Evolutionary conservation across 2,113 vertebrate species (phyloP).

Genomic region (Elaphurus davidianus): DNA sequence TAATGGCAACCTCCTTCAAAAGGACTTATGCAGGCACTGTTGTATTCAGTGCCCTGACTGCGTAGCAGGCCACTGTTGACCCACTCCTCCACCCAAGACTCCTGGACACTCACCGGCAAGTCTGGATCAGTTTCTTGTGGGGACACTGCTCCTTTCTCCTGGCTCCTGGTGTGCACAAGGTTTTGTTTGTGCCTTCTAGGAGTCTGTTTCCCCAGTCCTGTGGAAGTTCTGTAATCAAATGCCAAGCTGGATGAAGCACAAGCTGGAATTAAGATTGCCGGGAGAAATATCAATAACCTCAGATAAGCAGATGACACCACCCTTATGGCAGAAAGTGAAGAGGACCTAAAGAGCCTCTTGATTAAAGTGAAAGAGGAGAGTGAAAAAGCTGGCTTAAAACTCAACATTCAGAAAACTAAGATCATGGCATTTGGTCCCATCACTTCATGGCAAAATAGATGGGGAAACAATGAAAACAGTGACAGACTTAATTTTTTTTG

Average conservation of each 20-base stretch:
- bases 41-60: neutral
- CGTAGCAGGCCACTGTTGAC: neutral
- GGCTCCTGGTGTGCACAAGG: neutral
- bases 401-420: neutral
- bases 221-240: neutral
- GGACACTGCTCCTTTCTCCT: neutral
- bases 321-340: neutral
- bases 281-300: neutral
- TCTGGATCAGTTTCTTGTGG: neutral
- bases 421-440: neutral
- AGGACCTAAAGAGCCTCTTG: neutral
- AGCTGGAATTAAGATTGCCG: neutral
- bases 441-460: neutral
- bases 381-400: neutral
- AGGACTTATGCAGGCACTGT: neutral
- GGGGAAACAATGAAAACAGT: neutral
- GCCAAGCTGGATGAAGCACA: neutral
- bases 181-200: neutral
- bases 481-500: neutral
- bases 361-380: neutral
- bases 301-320: neutral
- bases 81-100: neutral
- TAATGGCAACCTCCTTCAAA: neutral
- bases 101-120: neutral
- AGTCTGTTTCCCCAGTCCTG: neutral